Percentiles rank a stretch among this genome's conserved stretches.
Conservation (phyloP, 2,888 invertebrate species). For the Oscheius sp. region DNA sequence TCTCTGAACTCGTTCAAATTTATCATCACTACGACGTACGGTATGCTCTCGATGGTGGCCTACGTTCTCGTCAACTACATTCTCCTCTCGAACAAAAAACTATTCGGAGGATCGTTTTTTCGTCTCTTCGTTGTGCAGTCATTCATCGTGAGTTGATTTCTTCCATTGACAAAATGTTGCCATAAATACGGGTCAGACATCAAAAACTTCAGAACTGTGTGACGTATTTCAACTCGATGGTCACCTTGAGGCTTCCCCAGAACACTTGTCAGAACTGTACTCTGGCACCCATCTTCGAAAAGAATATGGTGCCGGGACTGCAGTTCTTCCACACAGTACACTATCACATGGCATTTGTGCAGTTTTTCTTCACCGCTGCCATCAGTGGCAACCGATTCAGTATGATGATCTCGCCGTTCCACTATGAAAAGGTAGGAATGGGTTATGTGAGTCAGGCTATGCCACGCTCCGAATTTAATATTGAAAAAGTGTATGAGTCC, state of each 20-base stretch:
- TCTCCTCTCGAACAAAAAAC: conserved; percentile 13
- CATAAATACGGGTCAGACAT: background rate
- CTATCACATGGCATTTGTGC: conserved; percentile 23
- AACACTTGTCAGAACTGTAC: conserved; percentile 29
- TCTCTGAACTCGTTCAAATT: conserved; percentile 19
- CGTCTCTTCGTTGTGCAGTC: conserved; percentile 16
- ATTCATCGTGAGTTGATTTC: conserved; percentile 18
- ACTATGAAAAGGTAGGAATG: conserved; percentile 4
- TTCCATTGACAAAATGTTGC: background rate
- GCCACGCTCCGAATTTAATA: no score
- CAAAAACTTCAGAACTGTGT: conserved; percentile 13
- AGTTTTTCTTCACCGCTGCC: conserved; percentile 18
- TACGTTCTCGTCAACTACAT: conserved; percentile 9
- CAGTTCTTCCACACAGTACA: conserved; percentile 21
- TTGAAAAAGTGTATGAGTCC: background rate
- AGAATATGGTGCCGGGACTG: background rate
- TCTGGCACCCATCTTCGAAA: conserved; percentile 19
- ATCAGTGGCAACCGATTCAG: conserved; percentile 10
- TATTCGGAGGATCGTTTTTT: conserved; percentile 29
- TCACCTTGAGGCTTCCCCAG: conserved; percentile 27
- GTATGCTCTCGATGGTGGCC: conserved; percentile 16
- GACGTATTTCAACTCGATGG: conserved; percentile 31
- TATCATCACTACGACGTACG: conserved; percentile 17
- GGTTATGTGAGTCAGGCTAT: no score
- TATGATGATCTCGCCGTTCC: conserved; percentile 22